Conservation (phyloP, 2,797 vertebrate genomes). For the Enteromius paludinosus region DNA sequence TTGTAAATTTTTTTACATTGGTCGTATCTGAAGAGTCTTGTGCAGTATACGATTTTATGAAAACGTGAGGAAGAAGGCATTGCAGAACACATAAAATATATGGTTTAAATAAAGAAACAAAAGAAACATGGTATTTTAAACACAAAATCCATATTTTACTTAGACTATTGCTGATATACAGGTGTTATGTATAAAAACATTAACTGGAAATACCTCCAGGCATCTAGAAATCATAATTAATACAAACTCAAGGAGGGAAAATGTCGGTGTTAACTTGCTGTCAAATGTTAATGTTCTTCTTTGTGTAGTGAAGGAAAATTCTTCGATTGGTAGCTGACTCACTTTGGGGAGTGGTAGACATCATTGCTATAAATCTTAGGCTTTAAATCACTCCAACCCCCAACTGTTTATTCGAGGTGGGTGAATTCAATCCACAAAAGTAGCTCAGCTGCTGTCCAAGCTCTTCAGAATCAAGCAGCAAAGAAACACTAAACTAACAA, state of each 20-base stretch:
- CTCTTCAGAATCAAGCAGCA: conserved; percentile 7
- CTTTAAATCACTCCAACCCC: conserved; percentile 71
- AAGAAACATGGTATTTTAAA: background rate
- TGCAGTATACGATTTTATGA: conserved; percentile 17
- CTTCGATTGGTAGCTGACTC: conserved; percentile 69
- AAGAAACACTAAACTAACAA: conserved; percentile 27
- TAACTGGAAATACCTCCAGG: background rate
- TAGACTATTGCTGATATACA: background rate
- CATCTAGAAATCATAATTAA: background rate
- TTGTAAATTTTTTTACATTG: conserved; percentile 72
- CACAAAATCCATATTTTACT: background rate
- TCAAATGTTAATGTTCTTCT: conserved; percentile 42
- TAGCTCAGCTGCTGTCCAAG: conserved; percentile 12
- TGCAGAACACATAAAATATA: conserved; percentile 67
- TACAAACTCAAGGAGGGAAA: background rate
- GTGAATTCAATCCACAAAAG: conserved; percentile 30
- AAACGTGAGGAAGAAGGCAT: background rate
- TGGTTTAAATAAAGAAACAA: conserved; percentile 12
- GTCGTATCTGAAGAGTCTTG: conserved; percentile 57
- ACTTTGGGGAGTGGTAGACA: conserved; percentile 61
- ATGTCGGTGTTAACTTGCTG: conserved; percentile 14
- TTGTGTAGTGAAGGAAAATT: conserved; percentile 64
- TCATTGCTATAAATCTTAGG: conserved; percentile 69
- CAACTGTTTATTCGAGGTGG: conserved; percentile 40
- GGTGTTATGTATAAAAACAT: background rate